phyloP scores from a whole-genome alignment of 1,140 invertebrate species.

The Monochamus saltuarius region DNA sequence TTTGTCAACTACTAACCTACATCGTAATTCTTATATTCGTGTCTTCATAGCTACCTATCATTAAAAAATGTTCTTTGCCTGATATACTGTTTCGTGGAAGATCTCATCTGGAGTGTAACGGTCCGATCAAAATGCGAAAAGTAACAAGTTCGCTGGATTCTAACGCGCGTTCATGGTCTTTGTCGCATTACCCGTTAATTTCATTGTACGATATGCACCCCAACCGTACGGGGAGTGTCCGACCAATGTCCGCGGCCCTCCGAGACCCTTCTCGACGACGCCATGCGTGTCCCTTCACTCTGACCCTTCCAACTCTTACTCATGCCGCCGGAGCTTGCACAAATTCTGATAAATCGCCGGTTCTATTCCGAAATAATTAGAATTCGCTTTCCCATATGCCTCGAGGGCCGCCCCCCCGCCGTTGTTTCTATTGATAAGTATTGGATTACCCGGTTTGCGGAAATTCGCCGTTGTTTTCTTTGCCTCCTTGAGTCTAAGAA shows the following conservation, averaged over 20 bases:
- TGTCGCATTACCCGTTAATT: conserved; percentile 13
- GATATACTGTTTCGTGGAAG: too few relatives aligned
- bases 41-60: too few relatives aligned
- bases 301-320: conserved; percentile 18
- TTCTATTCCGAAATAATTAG: conserved; percentile 31
- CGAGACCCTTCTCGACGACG: conserved; percentile 6
- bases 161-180: not conserved
- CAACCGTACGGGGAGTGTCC: conserved; percentile 22
- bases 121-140: not conserved
- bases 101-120: too few relatives aligned
- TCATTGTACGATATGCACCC: conserved; percentile 28
- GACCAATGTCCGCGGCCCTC: conserved; percentile 28
- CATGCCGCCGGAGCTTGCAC: conserved; percentile 11
- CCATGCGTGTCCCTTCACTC: conserved; percentile 10
- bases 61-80: too few relatives aligned
- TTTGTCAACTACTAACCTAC: too few relatives aligned
- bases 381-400: conserved; percentile 17
- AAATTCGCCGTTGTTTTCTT: conserved; percentile 11
- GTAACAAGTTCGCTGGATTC: not conserved
- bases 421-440: conserved; percentile 17
- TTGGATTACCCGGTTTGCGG: conserved; percentile 22
- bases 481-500: not conserved
- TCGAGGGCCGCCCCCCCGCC: conserved; percentile 2
- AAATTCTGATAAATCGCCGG: conserved; percentile 19
- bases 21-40: too few relatives aligned